phyloP scores from a whole-genome alignment of 2,797 vertebrate species.

The Erithacus rubecula region DNA sequence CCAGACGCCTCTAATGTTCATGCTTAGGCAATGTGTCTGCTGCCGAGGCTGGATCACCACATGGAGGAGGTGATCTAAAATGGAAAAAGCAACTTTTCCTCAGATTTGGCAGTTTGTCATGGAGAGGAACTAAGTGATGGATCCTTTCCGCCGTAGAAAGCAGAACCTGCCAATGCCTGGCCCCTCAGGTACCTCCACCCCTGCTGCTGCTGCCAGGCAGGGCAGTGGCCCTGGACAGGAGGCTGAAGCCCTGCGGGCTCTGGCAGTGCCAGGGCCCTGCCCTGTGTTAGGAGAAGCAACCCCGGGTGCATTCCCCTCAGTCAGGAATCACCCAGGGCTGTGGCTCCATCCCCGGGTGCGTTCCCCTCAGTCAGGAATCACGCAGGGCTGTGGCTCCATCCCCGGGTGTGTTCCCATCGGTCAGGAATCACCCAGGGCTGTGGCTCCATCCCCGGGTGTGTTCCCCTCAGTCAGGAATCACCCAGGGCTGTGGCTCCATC shows the following conservation, averaged over 20 bases:
- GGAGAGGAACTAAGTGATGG: not conserved
- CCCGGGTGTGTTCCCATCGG: too few relatives aligned
- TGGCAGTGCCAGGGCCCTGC: not conserved
- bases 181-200: not conserved
- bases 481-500: too few relatives aligned
- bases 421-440: too few relatives aligned
- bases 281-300: not conserved
- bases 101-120: slow-evolving; percentile 56
- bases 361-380: too few relatives aligned
- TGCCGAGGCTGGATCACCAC: slow-evolving; percentile 60
- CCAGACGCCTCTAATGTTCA: slow-evolving; percentile 54
- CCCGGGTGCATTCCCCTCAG: not conserved
- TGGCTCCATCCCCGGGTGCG: too few relatives aligned
- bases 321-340: too few relatives aligned
- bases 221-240: not conserved
- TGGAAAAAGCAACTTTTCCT: slow-evolving; percentile 62
- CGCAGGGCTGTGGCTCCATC: too few relatives aligned
- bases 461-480: too few relatives aligned
- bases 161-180: not conserved
- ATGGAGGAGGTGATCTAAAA: slow-evolving; percentile 67
- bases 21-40: slow-evolving; percentile 54
- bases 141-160: not conserved
- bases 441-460: too few relatives aligned
- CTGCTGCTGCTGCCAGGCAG: rapidly evolving
- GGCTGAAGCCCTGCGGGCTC: not conserved